A percentile compares a stretch with the other conserved stretches of the same genome.
These are phyloP conservation scores for Burhinus oedicnemus DNA, from an alignment of 2,113 vertebrate species.

Conservation along the genomic window DNA sequence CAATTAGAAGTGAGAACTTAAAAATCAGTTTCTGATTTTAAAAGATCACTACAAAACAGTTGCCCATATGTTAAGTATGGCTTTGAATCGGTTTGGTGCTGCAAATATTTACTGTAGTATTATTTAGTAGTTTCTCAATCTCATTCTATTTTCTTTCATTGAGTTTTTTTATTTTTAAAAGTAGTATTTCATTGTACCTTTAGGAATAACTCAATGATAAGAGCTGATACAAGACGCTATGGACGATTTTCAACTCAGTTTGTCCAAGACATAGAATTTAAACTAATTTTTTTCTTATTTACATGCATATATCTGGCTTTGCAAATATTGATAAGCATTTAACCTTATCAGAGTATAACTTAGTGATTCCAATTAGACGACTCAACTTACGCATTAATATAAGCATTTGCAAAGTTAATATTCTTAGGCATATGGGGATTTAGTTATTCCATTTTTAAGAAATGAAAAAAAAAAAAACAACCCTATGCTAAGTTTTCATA, in stretches of 20 bases:
- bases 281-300: neutral
- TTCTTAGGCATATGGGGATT: neutral
- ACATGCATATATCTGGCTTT: neutral
- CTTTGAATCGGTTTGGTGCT: neutral
- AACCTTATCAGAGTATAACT: neutral
- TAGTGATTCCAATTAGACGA: neutral
- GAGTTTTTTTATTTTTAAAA: neutral
- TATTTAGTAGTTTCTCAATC: neutral
- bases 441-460: neutral
- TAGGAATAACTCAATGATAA: neutral
- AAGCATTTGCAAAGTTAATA: neutral
- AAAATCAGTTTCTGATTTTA: neutral
- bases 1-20: neutral
- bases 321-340: neutral
- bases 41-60: neutral
- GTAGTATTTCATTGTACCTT: neutral
- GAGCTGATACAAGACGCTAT: neutral
- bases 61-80: neutral
- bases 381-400: neutral
- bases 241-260: neutral
- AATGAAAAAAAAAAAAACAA: neutral
- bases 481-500: neutral
- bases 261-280: neutral
- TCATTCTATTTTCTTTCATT: neutral
- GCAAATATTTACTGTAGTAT: neutral